These are phyloP conservation scores for Anguilla obscura DNA, from an alignment of 2,797 vertebrate genomes.

Conservation along the genomic window DNA sequence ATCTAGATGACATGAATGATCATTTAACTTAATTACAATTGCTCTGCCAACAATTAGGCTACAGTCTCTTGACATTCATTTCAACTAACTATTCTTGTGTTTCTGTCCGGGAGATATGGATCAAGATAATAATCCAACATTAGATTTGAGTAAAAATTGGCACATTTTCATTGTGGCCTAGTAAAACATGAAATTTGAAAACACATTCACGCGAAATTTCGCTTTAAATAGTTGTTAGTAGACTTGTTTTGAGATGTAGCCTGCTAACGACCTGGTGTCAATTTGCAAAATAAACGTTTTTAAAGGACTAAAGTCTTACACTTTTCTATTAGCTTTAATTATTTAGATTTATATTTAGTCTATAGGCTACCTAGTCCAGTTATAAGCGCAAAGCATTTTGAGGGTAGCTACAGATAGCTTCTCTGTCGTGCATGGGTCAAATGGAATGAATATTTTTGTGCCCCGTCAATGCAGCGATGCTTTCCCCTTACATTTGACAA, in stretches of 20 bases:
- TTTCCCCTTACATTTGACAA: background rate
- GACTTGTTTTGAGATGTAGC: background rate
- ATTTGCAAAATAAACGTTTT: background rate
- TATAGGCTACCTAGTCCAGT: background rate
- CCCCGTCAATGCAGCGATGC: background rate
- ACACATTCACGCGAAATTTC: background rate
- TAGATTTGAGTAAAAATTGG: background rate
- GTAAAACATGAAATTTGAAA: background rate
- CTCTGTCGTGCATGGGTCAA: background rate
- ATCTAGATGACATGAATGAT: background rate
- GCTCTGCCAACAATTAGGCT: background rate
- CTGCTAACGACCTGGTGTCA: background rate
- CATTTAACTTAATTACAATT: background rate
- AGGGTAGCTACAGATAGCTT: background rate
- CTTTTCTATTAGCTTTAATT: background rate
- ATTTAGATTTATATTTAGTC: background rate
- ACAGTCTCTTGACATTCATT: background rate
- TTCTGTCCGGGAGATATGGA: background rate
- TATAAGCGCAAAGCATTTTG: background rate
- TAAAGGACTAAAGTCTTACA: background rate
- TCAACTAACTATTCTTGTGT: background rate
- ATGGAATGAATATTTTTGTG: background rate
- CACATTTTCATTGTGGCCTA: background rate
- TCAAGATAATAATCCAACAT: background rate
- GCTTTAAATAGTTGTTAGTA: background rate